Conservation (phyloP, 2,797 vertebrate genomes). For the Discoglossus pictus region DNA sequence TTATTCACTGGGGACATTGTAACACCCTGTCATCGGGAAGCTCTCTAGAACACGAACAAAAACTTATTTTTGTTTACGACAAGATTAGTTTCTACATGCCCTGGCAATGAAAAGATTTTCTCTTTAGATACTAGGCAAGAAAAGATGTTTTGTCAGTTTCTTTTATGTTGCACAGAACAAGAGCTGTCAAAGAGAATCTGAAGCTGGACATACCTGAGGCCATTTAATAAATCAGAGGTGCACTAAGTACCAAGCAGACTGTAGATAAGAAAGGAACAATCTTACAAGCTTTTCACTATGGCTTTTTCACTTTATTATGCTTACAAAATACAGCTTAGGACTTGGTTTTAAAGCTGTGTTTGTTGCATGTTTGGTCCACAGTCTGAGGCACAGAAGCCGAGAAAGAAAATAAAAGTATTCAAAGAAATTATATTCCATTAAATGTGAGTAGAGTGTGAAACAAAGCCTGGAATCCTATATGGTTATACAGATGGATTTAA, state of each 20-base stretch:
- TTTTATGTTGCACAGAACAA: conserved; percentile 30
- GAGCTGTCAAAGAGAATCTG: conserved; percentile 35
- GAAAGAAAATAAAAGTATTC: conserved; percentile 24
- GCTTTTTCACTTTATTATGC: conserved; percentile 13
- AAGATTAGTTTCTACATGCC: conserved; percentile 23
- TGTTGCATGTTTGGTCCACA: conserved; percentile 29
- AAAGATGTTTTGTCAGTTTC: conserved; percentile 41
- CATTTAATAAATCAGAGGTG: conserved; percentile 44
- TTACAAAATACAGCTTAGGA: conserved; percentile 37
- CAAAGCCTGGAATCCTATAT: not conserved
- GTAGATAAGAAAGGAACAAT: conserved; percentile 29
- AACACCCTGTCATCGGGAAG: not conserved
- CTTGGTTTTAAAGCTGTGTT: conserved; percentile 22
- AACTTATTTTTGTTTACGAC: conserved; percentile 1
- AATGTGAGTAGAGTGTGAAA: not conserved
- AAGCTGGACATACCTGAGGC: conserved; percentile 30
- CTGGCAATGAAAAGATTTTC: conserved; percentile 11
- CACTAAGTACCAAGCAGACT: conserved; percentile 35
- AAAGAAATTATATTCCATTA: too few relatives aligned
- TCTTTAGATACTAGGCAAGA: conserved; percentile 22
- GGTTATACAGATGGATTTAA: too few relatives aligned
- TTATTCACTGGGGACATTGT: not conserved
- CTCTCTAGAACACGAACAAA: not conserved
- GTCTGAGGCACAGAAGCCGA: conserved; percentile 22
- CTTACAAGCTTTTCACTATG: conserved; percentile 29